These are phyloP conservation scores for Aphis craccivora DNA, from an alignment of 1,140 invertebrate genomes.

Conservation along the genomic window DNA sequence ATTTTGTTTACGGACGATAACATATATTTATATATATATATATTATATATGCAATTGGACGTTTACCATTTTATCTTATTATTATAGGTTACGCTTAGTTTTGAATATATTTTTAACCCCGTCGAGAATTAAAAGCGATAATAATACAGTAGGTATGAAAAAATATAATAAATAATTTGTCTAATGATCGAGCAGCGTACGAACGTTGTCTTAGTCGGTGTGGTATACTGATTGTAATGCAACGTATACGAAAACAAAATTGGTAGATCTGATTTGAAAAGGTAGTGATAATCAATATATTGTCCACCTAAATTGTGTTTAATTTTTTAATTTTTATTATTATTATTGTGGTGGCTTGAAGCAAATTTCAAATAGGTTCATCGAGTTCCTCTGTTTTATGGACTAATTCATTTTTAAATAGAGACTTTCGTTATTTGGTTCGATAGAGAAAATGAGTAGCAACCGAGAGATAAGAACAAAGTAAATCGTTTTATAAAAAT, in stretches of 20 bases:
- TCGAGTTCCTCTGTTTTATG: background rate
- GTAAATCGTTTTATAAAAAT: too few relatives aligned
- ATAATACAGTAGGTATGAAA: background rate
- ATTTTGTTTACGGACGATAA: background rate
- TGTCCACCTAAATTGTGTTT: background rate
- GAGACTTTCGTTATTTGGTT: too few relatives aligned
- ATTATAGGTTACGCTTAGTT: background rate
- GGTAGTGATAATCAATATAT: too few relatives aligned
- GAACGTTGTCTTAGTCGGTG: too few relatives aligned
- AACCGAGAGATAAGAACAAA: too few relatives aligned
- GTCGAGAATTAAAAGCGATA: background rate
- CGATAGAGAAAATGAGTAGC: too few relatives aligned
- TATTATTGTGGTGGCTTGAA: too few relatives aligned
- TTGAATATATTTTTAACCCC: background rate
- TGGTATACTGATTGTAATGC: too few relatives aligned
- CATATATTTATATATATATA: background rate
- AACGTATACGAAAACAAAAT: too few relatives aligned
- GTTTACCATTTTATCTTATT: background rate
- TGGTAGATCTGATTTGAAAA: too few relatives aligned
- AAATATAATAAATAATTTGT: background rate
- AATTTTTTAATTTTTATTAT: too few relatives aligned
- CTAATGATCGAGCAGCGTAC: background rate
- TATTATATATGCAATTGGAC: background rate
- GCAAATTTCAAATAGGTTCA: background rate
- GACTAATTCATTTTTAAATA: background rate